Conservation (phyloP, 2,888 invertebrate genomes). For the Phalangium opilio region DNA sequence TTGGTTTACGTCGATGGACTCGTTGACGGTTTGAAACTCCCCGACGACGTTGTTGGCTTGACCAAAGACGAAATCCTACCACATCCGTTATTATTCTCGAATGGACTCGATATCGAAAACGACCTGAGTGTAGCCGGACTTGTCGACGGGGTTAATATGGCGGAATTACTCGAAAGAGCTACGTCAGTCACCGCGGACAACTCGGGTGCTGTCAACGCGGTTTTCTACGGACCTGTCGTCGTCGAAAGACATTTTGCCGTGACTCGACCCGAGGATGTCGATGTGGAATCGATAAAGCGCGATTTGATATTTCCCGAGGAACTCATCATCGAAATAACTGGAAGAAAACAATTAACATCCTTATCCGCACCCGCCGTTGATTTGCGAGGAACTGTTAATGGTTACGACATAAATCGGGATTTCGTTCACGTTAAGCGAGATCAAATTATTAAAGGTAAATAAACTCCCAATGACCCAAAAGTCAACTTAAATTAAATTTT, state of each 20-base stretch:
- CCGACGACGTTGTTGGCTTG: constrained; percentile 12
- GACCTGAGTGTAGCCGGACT: constrained; percentile 8
- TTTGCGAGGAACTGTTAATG: constrained; percentile 8
- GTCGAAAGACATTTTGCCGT: constrained; percentile 6
- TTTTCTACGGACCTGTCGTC: constrained; percentile 10
- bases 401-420: constrained; percentile 8
- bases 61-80: constrained; percentile 9
- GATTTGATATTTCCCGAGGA: constrained; percentile 12
- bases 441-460: constrained; percentile 11
- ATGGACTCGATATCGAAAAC: constrained; percentile 8
- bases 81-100: constrained; percentile 6
- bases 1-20: constrained; percentile 6
- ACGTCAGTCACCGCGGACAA: constrained; percentile 10
- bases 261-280: constrained; percentile 5
- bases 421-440: constrained; percentile 10
- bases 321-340: constrained; percentile 5
- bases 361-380: constrained; percentile 4
- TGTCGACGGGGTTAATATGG: constrained; percentile 15
- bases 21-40: constrained; percentile 11
- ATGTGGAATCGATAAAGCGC: constrained; percentile 5
- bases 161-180: constrained; percentile 7
- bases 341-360: constrained; percentile 10
- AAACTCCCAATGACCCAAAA: no score
- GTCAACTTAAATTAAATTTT: no score
- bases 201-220: constrained; percentile 5